Percentiles rank a stretch among this genome's conserved stretches.
These are phyloP conservation scores for Nemapogon koenigi DNA, from an alignment of 2,888 invertebrate species.

Conservation along the genomic window DNA sequence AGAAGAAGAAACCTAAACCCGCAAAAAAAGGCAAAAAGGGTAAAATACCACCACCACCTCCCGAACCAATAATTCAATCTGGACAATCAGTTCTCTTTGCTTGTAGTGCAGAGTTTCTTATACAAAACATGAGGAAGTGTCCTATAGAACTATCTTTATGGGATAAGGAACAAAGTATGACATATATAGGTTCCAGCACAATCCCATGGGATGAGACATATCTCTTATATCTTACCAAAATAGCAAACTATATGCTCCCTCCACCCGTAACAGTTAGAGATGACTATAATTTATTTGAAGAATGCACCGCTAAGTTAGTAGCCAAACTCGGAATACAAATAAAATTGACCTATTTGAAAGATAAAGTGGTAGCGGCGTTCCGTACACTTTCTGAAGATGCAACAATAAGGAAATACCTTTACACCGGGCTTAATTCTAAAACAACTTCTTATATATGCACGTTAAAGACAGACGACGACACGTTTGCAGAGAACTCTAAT, in stretches of 20 bases:
- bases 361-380: constrained; percentile 43
- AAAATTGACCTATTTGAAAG: constrained; percentile 38
- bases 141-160: constrained; percentile 45
- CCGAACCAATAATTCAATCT: constrained; percentile 46
- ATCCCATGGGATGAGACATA: constrained; percentile 48
- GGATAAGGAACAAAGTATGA: constrained; percentile 45
- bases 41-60: constrained; percentile 29
- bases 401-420: constrained; percentile 37
- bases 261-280: constrained; percentile 35
- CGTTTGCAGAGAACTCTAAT: constrained; percentile 36
- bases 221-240: constrained; percentile 30
- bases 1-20: constrained; percentile 30
- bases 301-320: constrained; percentile 44
- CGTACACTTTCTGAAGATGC: constrained; percentile 50
- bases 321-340: constrained; percentile 46
- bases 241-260: constrained; percentile 28
- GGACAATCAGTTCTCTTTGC: constrained; percentile 51
- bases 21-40: constrained; percentile 38
- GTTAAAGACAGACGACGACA: constrained; percentile 46
- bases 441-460: constrained; percentile 50
- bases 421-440: constrained; percentile 51
- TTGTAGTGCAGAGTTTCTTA: constrained; percentile 41
- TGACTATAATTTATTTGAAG: constrained; percentile 51
- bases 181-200: constrained; percentile 34
- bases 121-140: constrained; percentile 41